phyloP scores from a whole-genome alignment of 2,113 vertebrate genomes.

The Poeciliopsis occidentalis region DNA sequence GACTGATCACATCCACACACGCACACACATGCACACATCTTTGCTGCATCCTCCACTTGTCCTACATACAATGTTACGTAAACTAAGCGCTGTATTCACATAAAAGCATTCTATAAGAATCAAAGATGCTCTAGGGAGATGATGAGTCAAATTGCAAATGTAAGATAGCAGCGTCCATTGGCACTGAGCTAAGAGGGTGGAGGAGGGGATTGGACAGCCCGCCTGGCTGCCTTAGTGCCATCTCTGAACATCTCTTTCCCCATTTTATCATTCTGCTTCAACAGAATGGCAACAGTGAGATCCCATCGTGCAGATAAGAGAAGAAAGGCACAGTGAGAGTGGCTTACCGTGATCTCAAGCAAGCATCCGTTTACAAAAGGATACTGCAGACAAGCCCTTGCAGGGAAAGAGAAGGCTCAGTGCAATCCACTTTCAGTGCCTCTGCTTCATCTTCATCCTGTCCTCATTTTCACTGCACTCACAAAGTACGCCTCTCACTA shows the following conservation, averaged over 20 bases:
- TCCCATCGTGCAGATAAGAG: neutral
- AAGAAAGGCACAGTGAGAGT: conserved; percentile 32
- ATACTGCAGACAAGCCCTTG: conserved; percentile 81
- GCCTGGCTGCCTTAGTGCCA: conserved; percentile 64
- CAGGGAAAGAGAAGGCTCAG: conserved; percentile 68
- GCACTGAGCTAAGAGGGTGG: conserved; percentile 73
- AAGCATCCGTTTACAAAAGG: conserved; percentile 77
- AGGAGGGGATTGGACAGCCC: conserved; percentile 74
- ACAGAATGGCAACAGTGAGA: conserved; percentile 35
- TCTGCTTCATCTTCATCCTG: conserved; percentile 73
- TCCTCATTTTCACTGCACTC: conserved; percentile 58
- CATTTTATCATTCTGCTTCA: conserved; percentile 44
- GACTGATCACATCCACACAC: conserved; percentile 29
- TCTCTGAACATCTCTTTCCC: conserved; percentile 73
- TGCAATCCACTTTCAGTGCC: conserved; percentile 75
- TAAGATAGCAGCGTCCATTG: conserved; percentile 63
- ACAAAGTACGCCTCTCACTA: conserved; percentile 6
- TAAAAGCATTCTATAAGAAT: conserved; percentile 45
- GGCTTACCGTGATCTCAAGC: conserved; percentile 79
- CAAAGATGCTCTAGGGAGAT: conserved; percentile 61
- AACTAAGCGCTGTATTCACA: conserved; percentile 32
- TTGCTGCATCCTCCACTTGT: conserved; percentile 57
- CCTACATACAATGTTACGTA: conserved; percentile 57
- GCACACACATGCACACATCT: conserved; percentile 36
- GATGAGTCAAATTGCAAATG: conserved; percentile 73